Evolutionary conservation across 2,113 vertebrate species (phyloP), one percentile per base, ranked within the genome.

Genomic region (Toxotes jaculatrix): DNA sequence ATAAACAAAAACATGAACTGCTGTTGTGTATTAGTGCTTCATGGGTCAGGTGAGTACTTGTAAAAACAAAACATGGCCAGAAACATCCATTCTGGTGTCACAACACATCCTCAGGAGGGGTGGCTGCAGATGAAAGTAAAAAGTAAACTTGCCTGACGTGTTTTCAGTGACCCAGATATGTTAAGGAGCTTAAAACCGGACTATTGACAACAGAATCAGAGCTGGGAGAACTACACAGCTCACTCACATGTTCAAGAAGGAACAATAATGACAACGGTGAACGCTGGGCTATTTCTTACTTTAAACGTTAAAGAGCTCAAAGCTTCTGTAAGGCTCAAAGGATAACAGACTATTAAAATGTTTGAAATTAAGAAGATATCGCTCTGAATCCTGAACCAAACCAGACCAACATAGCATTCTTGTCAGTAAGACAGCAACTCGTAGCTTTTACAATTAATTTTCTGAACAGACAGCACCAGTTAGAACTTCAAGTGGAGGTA

Each of bases 81-180:
- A 64, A 65, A 63, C 63, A 81, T 55, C 11, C 14, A 61, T 73
- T 68, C 56, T 53, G 55, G 57, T 57, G 68, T 67, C 55, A 49
- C 36, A 67, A 49, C 56, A 60, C 62, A 0, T 51, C 84, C 59
- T 63, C 67, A 38, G 68, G 71, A 61, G 47, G 27, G 17, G 13
- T 40, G 47, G 4, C 10, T n/a, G 21, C 3, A 70, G 56, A 83
- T 78, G 71, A 85, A 85, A 88, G 69, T 59, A 5, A 47, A 68
- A 31, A 11, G 42, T 51, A 13, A 36, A 59, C 64, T n/a, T 7
- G 23, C 13, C 67, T 40, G 83, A 90, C 69, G 67, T 82, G 79
- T 71, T 80, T 61, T 49, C 53, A 60, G 59, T 64, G 71, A 82
- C 77, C 67, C 60, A 66, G 32, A 79, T 73, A 67, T 43, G 61